Conservation (phyloP, 2,113 vertebrate genomes). For the Myrmecophaga tridactyla region DNA sequence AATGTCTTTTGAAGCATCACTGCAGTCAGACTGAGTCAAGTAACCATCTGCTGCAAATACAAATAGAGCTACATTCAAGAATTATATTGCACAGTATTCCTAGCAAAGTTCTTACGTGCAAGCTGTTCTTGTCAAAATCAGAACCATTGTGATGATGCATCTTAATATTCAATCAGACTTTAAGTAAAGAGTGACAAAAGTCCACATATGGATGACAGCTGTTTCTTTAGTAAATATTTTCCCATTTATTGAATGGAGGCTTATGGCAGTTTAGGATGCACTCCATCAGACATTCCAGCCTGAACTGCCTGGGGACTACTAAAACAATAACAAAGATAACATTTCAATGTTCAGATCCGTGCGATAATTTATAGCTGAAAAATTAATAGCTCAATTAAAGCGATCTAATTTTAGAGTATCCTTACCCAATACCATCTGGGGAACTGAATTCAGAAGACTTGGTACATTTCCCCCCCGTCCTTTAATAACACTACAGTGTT, state of each 20-base stretch:
- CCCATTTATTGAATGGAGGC: conserved; percentile 81
- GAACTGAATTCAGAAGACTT: not conserved
- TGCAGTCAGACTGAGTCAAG: conserved; percentile 81
- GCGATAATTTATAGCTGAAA: conserved; percentile 44
- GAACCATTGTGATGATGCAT: conserved; percentile 84
- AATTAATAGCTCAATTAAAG: conserved; percentile 9
- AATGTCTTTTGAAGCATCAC: conserved; percentile 78
- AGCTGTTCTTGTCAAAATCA: conserved; percentile 87
- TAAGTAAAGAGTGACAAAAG: conserved; percentile 89
- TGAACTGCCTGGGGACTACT: conserved; percentile 56
- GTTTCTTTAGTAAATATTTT: conserved; percentile 88
- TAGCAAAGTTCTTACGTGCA: conserved; percentile 81
- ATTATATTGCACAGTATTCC: conserved; percentile 80
- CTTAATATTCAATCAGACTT: conserved; percentile 86
- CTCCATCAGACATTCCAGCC: conserved; percentile 74
- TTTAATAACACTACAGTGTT: not conserved
- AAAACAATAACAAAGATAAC: conserved; percentile 51
- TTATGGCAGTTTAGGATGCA: conserved; percentile 79
- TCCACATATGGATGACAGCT: conserved; percentile 89
- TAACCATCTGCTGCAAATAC: conserved; percentile 85
- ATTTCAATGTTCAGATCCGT: conserved; percentile 43
- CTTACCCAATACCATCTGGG: not conserved
- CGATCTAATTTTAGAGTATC: not conserved
- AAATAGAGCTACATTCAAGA: conserved; percentile 79
- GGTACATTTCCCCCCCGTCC: not conserved